phyloP scores from a whole-genome alignment of 2,113 vertebrate species.

The Sorex fumeus region DNA sequence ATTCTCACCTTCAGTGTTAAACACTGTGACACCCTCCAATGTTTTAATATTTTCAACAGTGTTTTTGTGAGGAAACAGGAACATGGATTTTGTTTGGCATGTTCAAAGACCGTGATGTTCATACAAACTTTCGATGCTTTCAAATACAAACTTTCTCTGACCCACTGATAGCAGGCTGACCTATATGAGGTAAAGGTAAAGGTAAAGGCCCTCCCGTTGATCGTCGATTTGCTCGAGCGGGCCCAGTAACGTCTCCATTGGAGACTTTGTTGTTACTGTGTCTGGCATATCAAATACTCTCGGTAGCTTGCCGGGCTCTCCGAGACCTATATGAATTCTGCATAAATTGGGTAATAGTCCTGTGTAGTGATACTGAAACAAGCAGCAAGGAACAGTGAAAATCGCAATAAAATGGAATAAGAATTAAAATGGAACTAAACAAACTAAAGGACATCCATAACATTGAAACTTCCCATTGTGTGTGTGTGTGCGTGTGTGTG shows the following conservation, averaged over 20 bases:
- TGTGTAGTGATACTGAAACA: too few species aligned
- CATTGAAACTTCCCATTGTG: not conserved
- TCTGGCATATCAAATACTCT: too few species aligned
- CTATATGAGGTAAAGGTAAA: too few species aligned
- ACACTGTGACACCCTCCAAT: not conserved
- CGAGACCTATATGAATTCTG: not conserved
- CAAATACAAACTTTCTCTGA: too few species aligned
- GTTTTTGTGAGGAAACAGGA: not conserved
- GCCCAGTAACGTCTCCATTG: too few species aligned
- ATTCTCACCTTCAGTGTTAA: not conserved
- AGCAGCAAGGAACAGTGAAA: not conserved
- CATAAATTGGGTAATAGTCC: not conserved
- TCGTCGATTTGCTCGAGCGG: too few species aligned
- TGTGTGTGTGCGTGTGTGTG: too few species aligned
- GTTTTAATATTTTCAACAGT: not conserved
- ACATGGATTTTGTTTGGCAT: not conserved
- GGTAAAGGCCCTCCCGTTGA: too few species aligned
- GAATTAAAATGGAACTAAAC: not conserved
- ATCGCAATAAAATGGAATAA: not conserved
- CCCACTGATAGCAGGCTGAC: not conserved
- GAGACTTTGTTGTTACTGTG: too few species aligned
- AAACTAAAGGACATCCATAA: slow-evolving; percentile 1
- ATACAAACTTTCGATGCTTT: not conserved
- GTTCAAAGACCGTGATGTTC: slow-evolving; percentile 18
- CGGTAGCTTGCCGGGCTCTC: too few species aligned